Base-by-base conservation (phyloP, 2,888 invertebrate species). In the Pristionchus entomophagus region DNA sequence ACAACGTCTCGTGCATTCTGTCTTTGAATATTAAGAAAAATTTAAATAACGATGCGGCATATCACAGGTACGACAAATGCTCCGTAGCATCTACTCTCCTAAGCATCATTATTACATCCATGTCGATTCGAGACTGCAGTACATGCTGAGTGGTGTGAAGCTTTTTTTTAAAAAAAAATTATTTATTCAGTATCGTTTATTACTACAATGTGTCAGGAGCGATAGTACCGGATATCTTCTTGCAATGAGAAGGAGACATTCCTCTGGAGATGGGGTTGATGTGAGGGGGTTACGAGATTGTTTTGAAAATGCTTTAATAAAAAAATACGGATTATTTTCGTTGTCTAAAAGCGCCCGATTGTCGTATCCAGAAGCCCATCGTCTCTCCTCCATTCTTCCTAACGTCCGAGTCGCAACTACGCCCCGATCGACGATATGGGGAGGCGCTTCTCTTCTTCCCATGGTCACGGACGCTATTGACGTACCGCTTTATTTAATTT, bases 81-180 rank as follows among this genome's bases (percentile, higher is more conserved):
- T 99, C 87, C 97, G 96, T 94, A 95, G 96, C 88, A 95, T 99
- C 49, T 99, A 97, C 94, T 96, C 97, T 94, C 95, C 95, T 86
- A 95, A 96, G 93, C 98, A 99, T 95, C 97, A 96, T 94, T 99
- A 97, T 95, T 98, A 96, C 94, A 97, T 99, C 93, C 99, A 99
- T 94, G 96, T 99, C 89, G 99, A 99, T 81, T 85, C 87, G 10
- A 86, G 93, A 38, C 93, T 92, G 81, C 69, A 88, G 35, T 93
- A 89, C 86, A 91, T 93, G 89, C 85, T 88, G 2, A 88, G 78
- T n/a, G 86, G 88, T 77, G 45, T 3, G 77, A 14, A 41, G 12
- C 14, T 10, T 45, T 45, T 45, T 6, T 45, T n/a, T n/a, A n/a
- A n/a, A n/a, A n/a, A n/a, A n/a, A n/a, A n/a, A n/a, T n/a, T n/a